These are phyloP conservation scores for Anguilla japonica DNA, from an alignment of 2,113 vertebrate species.

Conservation along the genomic window DNA sequence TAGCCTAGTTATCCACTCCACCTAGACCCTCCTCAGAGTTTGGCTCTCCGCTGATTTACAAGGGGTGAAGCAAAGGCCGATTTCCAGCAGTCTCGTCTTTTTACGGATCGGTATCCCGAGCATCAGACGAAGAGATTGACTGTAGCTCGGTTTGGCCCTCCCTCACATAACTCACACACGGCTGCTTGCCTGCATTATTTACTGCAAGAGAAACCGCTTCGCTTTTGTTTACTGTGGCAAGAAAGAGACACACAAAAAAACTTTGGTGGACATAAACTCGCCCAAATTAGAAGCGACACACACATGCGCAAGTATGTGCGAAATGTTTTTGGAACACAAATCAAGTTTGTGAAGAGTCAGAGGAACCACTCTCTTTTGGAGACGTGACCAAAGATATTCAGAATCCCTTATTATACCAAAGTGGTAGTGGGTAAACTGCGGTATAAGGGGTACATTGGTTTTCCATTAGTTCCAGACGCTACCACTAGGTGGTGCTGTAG, in stretches of 20 bases:
- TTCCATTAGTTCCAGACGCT: background rate
- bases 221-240: background rate
- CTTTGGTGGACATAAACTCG: background rate
- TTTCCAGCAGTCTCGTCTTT: conserved; percentile 34
- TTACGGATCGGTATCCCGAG: conserved; percentile 40
- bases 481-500: conserved; percentile 10
- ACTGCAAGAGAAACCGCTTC: background rate
- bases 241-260: background rate
- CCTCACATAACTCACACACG: background rate
- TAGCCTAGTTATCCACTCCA: conserved; percentile 35
- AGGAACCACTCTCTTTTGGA: background rate
- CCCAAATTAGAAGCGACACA: background rate
- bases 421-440: too few species aligned
- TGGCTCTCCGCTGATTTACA: background rate
- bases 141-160: background rate
- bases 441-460: too few species aligned
- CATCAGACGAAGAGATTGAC: conserved; percentile 33
- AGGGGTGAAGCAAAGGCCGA: background rate
- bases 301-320: background rate
- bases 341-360: background rate
- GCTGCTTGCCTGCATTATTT: background rate
- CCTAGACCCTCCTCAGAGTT: conserved; percentile 5
- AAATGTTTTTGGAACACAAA: background rate
- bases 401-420: background rate
- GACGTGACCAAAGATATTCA: background rate